Base-by-base conservation (phyloP, 2,888 invertebrate genomes). In the Prosapia bicincta region DNA sequence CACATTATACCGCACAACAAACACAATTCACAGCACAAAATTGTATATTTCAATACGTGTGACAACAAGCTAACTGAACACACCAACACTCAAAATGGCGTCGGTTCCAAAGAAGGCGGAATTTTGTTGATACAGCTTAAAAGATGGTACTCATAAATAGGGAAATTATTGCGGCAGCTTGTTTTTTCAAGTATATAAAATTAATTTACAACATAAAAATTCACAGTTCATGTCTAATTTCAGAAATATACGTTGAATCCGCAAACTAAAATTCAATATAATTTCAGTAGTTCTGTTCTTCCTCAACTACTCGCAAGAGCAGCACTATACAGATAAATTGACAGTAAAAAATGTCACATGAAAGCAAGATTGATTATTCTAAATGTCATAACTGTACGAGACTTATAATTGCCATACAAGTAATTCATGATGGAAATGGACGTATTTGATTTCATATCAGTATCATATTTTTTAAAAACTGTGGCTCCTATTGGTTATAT, bases 21-120 rank as follows among this genome's bases (percentile, higher is more conserved):
- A 54, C 54, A 54, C 20, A 20, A 54, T 54, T 20, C 54, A 54
- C 54, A 54, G 20, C 54, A 54, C 54, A 54, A 20, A n/a, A n/a
- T 20, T 24, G 15, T 43, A 70, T 38, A 66, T 66, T 69, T 38
- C 67, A 71, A 69, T 76, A 76, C 74, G 74, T 74, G 74, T 71
- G 66, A 69, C 76, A 76, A 72, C 76, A 76, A 76, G 76, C 76
- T 73, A 69, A 66, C 28, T 54, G 76, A 65, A 70, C 71, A 75
- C 75, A 76, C 76, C 71, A 74, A 76, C 73, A 74, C 67, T 76
- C 76, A 76, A 76, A 71, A 76, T 76, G 76, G 76, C 76, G 76
- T 74, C 76, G 24, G 43, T 24, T 30, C 20, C 20, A 54, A 20
- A 54, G 54, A 54, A 54, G 54, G 54, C 54, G 54, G 54, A 54